Evolutionary conservation across 2,888 invertebrate genomes (phyloP).

Genomic region (Iselma pallidipennis): DNA sequence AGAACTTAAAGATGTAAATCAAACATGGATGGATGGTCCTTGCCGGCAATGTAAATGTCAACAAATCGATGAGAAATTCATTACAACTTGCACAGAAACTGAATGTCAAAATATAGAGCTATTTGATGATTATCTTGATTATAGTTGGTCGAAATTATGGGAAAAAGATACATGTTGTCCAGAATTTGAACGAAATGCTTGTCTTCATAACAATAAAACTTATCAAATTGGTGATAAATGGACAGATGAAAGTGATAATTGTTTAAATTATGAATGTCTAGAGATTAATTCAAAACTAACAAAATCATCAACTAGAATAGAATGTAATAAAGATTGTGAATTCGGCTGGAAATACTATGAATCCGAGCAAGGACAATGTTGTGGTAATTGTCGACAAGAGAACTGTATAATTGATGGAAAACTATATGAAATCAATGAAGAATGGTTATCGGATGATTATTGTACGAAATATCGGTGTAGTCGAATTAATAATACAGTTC

Average conservation of each 20-base stretch:
- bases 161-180: slow-evolving; percentile 70
- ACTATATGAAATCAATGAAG: not conserved
- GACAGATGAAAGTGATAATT: slow-evolving; percentile 60
- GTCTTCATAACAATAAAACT: slow-evolving; percentile 56
- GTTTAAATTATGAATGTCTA: slow-evolving; percentile 62
- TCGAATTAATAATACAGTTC: not conserved
- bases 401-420: not conserved
- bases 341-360: slow-evolving; percentile 62
- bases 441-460: slow-evolving; percentile 34
- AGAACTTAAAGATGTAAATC: slow-evolving; percentile 54
- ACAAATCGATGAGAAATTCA: slow-evolving; percentile 45
- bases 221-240: slow-evolving; percentile 64
- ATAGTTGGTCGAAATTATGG: slow-evolving; percentile 58
- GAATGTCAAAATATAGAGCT: slow-evolving; percentile 59
- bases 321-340: slow-evolving; percentile 59
- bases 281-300: slow-evolving; percentile 57
- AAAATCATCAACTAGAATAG: slow-evolving; percentile 59
- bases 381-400: not conserved
- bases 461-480: slow-evolving; percentile 36
- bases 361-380: not conserved
- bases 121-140: slow-evolving; percentile 59
- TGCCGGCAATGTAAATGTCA: slow-evolving; percentile 68
- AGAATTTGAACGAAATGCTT: slow-evolving; percentile 61
- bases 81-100: slow-evolving; percentile 57
- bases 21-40: slow-evolving; percentile 71